These are phyloP conservation scores for Scytalopus superciliaris DNA, from an alignment of 2,113 vertebrate species.

Conservation along the genomic window DNA sequence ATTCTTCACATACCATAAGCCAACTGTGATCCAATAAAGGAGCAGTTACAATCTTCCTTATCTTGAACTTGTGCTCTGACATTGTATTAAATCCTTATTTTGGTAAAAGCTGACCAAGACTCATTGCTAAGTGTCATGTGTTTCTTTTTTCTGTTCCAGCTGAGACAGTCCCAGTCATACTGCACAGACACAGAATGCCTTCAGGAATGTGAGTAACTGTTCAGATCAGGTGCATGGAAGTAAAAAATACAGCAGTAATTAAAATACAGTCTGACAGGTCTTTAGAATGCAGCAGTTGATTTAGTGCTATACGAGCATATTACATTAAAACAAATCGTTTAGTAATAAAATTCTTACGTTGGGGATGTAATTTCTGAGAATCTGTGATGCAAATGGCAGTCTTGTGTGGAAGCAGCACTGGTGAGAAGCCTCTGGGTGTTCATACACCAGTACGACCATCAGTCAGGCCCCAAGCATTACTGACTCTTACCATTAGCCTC, in stretches of 20 bases:
- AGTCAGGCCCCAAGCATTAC: background rate
- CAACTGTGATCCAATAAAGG: background rate
- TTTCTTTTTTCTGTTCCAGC: slow-evolving; percentile 78
- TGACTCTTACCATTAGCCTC: background rate
- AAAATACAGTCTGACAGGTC: background rate
- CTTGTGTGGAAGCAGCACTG: background rate
- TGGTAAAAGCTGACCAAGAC: background rate
- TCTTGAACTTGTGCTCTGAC: background rate
- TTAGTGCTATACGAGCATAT: background rate
- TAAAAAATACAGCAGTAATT: background rate
- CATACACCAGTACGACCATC: background rate
- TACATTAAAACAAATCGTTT: background rate
- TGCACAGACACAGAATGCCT: slow-evolving; percentile 97
- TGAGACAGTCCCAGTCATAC: slow-evolving; percentile 96
- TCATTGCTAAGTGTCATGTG: background rate
- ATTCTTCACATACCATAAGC: background rate
- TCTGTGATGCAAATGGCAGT: background rate
- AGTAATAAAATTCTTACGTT: background rate
- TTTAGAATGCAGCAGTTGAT: background rate
- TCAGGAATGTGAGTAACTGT: slow-evolving; percentile 88
- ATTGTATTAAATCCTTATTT: background rate
- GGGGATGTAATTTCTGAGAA: background rate
- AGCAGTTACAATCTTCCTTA: background rate
- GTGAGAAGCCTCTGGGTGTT: background rate
- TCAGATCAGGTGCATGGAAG: background rate